Percentiles rank a stretch among this genome's conserved stretches.
Evolutionary conservation across 1,140 invertebrate species (phyloP).

Genomic region (Drosophila rufa): DNA sequence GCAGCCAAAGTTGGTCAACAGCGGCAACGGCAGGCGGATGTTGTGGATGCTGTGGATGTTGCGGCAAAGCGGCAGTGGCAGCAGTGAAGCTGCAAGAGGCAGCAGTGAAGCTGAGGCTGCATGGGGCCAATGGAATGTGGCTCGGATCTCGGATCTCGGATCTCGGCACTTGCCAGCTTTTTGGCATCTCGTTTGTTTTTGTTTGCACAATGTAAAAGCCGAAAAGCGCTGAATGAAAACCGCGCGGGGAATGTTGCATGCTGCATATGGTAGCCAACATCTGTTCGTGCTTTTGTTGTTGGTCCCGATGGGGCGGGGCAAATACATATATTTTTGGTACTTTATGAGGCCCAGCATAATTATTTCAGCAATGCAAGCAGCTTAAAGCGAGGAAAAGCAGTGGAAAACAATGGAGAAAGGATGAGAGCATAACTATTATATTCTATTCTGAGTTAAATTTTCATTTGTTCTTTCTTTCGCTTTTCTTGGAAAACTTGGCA

Average conservation of each 20-base stretch:
- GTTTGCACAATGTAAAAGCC: constrained; percentile 47
- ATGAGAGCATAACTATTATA: not conserved
- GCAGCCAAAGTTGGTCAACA: constrained; percentile 54
- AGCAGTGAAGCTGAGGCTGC: constrained; percentile 14
- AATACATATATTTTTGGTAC: not conserved
- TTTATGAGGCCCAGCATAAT: constrained; percentile 6
- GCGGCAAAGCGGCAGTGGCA: constrained; percentile 16
- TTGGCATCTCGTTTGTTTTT: constrained; percentile 47
- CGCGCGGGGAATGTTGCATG: constrained; percentile 38
- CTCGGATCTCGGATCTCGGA: constrained; percentile 29
- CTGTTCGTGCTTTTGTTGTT: constrained; percentile 30
- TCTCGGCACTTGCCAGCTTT: constrained; percentile 23
- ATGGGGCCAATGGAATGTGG: constrained; percentile 47
- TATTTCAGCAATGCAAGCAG: constrained; percentile 5
- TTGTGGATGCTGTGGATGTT: constrained; percentile 42
- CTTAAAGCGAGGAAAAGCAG: not conserved
- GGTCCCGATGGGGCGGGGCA: not conserved
- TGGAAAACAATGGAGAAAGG: not conserved
- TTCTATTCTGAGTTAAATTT: not conserved
- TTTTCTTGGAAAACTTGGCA: not conserved
- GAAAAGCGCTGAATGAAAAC: constrained; percentile 53
- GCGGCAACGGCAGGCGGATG: constrained; percentile 23
- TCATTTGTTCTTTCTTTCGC: too few relatives aligned
- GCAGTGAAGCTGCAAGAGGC: constrained; percentile 8
- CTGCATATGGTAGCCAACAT: constrained; percentile 42